Evolutionary conservation across 1,140 invertebrate genomes (phyloP).

Genomic region (Micrasema longulum): DNA sequence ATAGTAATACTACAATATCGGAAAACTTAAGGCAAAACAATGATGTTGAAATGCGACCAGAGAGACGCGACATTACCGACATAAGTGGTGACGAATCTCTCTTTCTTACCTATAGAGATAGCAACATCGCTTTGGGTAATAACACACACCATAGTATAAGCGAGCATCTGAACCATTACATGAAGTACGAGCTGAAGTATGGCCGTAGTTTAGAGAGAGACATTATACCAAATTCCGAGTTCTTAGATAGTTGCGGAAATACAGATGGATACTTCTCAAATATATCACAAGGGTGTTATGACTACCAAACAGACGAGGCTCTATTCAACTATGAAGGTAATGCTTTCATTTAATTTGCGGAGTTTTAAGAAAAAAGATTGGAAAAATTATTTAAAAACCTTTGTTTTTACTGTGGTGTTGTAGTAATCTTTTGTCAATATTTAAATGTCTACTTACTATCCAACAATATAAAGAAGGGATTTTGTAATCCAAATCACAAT

Average conservation of each 20-base stretch:
- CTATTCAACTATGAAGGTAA: constrained; percentile 30
- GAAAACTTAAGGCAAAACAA: background rate
- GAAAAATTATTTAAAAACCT: too few relatives aligned
- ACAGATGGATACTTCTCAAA: background rate
- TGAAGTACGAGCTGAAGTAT: constrained; percentile 21
- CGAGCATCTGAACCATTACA: constrained; percentile 14
- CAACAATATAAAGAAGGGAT: too few relatives aligned
- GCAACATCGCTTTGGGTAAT: constrained; percentile 4
- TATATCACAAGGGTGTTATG: constrained; percentile 15
- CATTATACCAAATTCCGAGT: background rate
- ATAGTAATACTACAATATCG: background rate
- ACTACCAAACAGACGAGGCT: constrained; percentile 26
- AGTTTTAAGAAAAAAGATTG: too few relatives aligned
- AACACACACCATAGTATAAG: constrained; percentile 10
- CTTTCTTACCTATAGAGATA: constrained; percentile 8
- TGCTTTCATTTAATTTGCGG: background rate
- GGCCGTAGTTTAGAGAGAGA: constrained; percentile 10
- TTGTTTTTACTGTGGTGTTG: too few relatives aligned
- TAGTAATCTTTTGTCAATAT: too few relatives aligned
- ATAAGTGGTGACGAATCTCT: background rate
- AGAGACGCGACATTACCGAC: background rate
- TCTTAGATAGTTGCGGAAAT: constrained; percentile 11
- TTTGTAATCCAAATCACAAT: too few relatives aligned
- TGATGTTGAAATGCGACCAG: constrained; percentile 24
- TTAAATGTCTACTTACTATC: too few relatives aligned